phyloP scores from a whole-genome alignment of 2,113 vertebrate species.

The Muntiacus muntjak region DNA sequence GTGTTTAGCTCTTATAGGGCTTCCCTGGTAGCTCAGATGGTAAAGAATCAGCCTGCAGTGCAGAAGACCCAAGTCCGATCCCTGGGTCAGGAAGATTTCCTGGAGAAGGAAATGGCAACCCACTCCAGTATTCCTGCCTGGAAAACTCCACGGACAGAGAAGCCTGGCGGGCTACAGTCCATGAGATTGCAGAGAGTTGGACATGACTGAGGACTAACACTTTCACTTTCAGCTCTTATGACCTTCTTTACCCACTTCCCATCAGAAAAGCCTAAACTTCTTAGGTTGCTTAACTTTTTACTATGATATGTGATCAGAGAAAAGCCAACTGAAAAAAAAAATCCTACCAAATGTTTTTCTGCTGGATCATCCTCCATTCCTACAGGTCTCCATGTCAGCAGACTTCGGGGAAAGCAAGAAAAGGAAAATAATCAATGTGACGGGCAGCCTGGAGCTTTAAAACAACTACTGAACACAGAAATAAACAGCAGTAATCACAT shows the following conservation, averaged over 20 bases:
- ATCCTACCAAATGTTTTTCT: conserved; percentile 92
- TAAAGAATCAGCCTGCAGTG: neutral
- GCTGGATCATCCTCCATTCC: conserved; percentile 92
- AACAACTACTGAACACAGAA: neutral
- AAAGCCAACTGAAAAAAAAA: neutral
- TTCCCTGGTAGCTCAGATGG: neutral
- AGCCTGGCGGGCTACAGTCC: neutral
- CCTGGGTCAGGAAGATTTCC: neutral
- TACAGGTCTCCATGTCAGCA: conserved; percentile 94
- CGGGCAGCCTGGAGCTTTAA: neutral
- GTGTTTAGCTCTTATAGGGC: neutral
- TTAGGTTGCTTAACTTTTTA: neutral
- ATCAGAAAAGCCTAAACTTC: neutral
- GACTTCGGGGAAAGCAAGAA: conserved; percentile 78
- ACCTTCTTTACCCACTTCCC: neutral
- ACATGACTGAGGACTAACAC: neutral
- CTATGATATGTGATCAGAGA: neutral
- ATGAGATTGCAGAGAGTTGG: neutral
- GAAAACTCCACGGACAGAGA: neutral
- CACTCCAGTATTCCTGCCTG: neutral
- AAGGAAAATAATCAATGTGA: neutral
- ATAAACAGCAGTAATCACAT: accelerated
- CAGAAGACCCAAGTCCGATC: neutral
- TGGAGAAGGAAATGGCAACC: neutral
- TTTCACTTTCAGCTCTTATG: neutral